phyloP scores from a whole-genome alignment of 2,797 vertebrate genomes.

The Amblyopsis hoosieri region DNA sequence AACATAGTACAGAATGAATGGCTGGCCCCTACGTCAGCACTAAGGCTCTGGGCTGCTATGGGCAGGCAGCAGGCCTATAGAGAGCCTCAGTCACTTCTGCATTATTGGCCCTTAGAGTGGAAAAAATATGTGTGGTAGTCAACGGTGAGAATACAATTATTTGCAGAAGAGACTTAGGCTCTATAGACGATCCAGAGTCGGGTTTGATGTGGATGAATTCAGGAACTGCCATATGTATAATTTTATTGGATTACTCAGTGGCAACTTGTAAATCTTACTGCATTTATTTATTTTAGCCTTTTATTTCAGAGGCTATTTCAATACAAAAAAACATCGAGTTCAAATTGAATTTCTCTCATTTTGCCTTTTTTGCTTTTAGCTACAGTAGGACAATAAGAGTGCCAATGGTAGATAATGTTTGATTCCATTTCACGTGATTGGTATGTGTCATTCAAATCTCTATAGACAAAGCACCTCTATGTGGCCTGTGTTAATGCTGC shows the following conservation, averaged over 20 bases:
- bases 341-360: no score
- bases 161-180: no score
- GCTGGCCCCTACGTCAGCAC: conserved; percentile 59
- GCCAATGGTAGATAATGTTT: no score
- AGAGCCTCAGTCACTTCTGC: no score
- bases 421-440: no score
- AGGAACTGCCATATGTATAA: conserved; percentile 7
- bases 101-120: no score
- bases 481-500: conserved; percentile 13
- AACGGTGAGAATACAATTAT: no score
- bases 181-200: conserved; percentile 61
- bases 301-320: no score
- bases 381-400: no score
- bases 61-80: conserved; percentile 56
- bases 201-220: conserved; percentile 56
- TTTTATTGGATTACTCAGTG: conserved; percentile 9
- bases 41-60: conserved; percentile 31
- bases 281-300: not conserved
- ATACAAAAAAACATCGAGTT: no score
- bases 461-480: not conserved
- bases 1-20: conserved; percentile 64
- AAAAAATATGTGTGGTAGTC: no score
- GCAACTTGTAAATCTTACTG: not conserved
- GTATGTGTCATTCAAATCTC: not conserved
- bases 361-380: no score